Conservation (phyloP, 1,140 invertebrate species). For the Camponotus floridanus region DNA sequence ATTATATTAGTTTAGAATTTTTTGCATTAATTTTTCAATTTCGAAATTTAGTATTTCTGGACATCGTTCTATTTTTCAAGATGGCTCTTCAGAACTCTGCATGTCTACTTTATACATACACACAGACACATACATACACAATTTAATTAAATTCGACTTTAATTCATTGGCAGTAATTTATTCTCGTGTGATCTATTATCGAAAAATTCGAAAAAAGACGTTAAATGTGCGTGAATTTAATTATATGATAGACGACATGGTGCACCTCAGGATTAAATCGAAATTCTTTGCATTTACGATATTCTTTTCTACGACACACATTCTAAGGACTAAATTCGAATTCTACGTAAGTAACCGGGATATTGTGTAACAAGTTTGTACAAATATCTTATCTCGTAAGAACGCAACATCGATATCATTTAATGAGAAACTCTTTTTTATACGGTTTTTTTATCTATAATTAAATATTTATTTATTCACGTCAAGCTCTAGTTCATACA, state of each 20-base stretch:
- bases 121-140: too few species aligned
- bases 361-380: constrained; percentile 44
- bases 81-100: too few species aligned
- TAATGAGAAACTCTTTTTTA: constrained; percentile 42
- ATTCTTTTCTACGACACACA: constrained; percentile 24
- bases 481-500: constrained; percentile 32
- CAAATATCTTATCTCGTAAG: constrained; percentile 47
- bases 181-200: not conserved
- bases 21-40: too few species aligned
- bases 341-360: constrained; percentile 20
- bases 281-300: not conserved
- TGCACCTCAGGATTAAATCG: constrained; percentile 31
- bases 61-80: too few species aligned
- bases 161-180: constrained; percentile 9
- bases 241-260: constrained; percentile 4
- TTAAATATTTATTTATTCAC: constrained; percentile 52
- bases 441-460: constrained; percentile 11
- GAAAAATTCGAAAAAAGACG: not conserved
- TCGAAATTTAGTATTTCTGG: too few species aligned
- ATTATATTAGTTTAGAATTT: too few species aligned
- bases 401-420: constrained; percentile 42
- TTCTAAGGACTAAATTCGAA: constrained; percentile 46
- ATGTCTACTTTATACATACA: too few species aligned
- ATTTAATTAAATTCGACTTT: not conserved
- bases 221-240: not conserved